phyloP scores from a whole-genome alignment of 2,888 invertebrate species.

The Ichneumoninae sp. region DNA sequence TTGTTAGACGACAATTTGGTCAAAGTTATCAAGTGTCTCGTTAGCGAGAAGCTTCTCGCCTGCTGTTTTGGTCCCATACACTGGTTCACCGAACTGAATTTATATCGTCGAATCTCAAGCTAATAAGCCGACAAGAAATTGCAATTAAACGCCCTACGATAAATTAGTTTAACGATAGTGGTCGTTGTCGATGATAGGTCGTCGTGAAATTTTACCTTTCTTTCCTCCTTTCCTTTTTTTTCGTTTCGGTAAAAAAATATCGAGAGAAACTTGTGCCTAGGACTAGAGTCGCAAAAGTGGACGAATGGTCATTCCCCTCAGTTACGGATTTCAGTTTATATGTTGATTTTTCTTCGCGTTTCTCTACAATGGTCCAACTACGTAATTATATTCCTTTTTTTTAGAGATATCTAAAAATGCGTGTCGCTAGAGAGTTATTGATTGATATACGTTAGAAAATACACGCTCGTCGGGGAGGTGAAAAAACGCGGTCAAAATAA shows the following conservation, averaged over 20 bases:
- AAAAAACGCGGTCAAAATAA: constrained; percentile 29
- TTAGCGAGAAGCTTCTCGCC: constrained; percentile 25
- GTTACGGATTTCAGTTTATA: constrained; percentile 28
- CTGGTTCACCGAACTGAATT: constrained; percentile 18
- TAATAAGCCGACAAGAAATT: constrained; percentile 19
- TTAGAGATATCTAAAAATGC: constrained; percentile 26
- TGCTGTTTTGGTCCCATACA: constrained; percentile 60
- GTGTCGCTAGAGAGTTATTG: constrained; percentile 30
- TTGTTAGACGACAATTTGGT: constrained; percentile 20
- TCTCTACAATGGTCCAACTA: constrained; percentile 38
- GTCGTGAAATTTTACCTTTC: constrained; percentile 28
- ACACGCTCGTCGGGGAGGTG: background rate
- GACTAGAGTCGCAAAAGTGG: constrained; percentile 59
- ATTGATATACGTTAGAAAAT: constrained; percentile 39
- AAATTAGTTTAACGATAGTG: constrained; percentile 6
- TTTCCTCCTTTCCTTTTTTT: constrained; percentile 13
- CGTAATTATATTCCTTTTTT: constrained; percentile 25
- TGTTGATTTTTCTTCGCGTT: constrained; percentile 4
- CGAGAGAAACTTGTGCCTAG: constrained; percentile 55
- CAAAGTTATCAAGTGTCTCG: constrained; percentile 23
- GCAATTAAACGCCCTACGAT: constrained; percentile 9
- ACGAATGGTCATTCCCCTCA: constrained; percentile 45
- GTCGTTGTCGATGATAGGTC: constrained; percentile 58
- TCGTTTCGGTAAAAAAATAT: constrained; percentile 58
- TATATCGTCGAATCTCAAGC: constrained; percentile 27